Evolutionary conservation across 2,113 vertebrate genomes (phyloP).

Genomic region (Clinocottus analis): DNA sequence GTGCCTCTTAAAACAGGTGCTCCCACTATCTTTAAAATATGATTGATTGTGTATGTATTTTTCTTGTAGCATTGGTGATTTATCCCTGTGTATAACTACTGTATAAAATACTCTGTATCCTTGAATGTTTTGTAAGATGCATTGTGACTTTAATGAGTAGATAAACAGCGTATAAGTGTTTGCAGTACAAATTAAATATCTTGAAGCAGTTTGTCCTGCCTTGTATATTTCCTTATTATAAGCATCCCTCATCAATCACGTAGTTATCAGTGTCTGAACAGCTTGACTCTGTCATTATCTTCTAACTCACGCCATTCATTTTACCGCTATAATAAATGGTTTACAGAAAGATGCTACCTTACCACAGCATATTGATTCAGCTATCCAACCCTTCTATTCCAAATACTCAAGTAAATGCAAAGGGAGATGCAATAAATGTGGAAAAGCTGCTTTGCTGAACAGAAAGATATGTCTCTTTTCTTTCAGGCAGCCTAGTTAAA

Average conservation of each 20-base stretch:
- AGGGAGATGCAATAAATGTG: background rate
- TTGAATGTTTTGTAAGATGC: slow-evolving; percentile 75
- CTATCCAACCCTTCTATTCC: background rate
- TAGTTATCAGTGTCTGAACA: slow-evolving; percentile 7
- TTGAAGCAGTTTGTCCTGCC: slow-evolving; percentile 44
- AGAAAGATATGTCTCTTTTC: background rate
- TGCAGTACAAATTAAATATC: slow-evolving; percentile 65
- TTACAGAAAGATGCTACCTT: background rate
- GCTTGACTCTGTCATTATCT: background rate
- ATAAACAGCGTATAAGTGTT: slow-evolving; percentile 54
- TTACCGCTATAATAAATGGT: background rate
- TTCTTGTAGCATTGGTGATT: slow-evolving; percentile 42
- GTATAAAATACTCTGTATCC: slow-evolving; percentile 33
- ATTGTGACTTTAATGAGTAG: slow-evolving; percentile 53
- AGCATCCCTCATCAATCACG: too few relatives aligned
- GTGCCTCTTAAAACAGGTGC: slow-evolving; percentile 47
- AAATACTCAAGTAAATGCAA: slow-evolving; percentile 5
- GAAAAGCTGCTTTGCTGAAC: background rate
- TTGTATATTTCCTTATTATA: background rate
- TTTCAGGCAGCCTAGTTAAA: background rate
- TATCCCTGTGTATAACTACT: slow-evolving; percentile 45
- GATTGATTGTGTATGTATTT: slow-evolving; percentile 43
- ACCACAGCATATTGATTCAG: slow-evolving; percentile 3
- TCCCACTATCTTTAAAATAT: slow-evolving; percentile 8
- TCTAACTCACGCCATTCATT: background rate